phyloP scores from a whole-genome alignment of 2,113 vertebrate species.

The Pongo pygmaeus region DNA sequence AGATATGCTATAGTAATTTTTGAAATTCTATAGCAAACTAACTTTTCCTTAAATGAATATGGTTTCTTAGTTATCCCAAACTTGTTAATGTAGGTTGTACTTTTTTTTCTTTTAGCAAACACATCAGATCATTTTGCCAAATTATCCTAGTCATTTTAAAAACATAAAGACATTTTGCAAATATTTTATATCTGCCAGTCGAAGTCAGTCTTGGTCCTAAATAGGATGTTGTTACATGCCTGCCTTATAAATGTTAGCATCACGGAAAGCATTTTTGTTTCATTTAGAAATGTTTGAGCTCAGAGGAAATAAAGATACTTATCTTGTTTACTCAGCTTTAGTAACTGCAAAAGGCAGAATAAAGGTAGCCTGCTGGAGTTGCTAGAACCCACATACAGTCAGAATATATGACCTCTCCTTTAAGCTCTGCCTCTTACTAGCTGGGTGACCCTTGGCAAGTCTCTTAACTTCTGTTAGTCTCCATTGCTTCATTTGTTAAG shows the following conservation, averaged over 20 bases:
- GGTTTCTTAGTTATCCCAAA: constrained; percentile 23
- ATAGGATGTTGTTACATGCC: neutral
- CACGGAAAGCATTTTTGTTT: neutral
- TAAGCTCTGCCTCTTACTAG: constrained; percentile 62
- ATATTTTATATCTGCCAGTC: constrained; percentile 35
- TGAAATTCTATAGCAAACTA: neutral
- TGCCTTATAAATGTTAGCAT: neutral
- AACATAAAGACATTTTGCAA: constrained; percentile 29
- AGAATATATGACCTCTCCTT: constrained; percentile 47
- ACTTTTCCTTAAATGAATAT: constrained; percentile 16
- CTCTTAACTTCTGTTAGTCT: neutral
- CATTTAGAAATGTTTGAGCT: neutral
- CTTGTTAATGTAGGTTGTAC: neutral
- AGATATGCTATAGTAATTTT: neutral
- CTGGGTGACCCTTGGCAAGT: constrained; percentile 61
- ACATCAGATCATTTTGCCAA: neutral
- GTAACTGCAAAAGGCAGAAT: constrained; percentile 29
- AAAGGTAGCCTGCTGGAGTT: neutral
- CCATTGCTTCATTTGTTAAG: constrained; percentile 32
- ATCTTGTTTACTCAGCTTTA: neutral
- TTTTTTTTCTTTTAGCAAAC: neutral
- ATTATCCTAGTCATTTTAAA: constrained; percentile 25
- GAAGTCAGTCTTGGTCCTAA: neutral
- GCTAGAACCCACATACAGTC: neutral
- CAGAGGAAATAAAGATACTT: neutral